Evolutionary conservation across 1,140 invertebrate species (phyloP).

Genomic region (Heliconius congener): DNA sequence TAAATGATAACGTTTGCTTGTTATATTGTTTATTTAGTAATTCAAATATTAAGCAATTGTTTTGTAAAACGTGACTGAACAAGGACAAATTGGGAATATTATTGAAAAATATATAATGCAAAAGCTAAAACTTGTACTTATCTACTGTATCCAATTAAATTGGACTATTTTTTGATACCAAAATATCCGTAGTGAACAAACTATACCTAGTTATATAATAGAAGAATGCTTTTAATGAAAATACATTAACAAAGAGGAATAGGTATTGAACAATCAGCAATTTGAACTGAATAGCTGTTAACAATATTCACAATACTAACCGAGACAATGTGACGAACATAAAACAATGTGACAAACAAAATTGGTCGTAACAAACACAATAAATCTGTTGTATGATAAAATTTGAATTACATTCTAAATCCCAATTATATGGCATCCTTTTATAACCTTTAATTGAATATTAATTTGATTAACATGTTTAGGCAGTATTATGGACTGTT

Average conservation of each 20-base stretch:
- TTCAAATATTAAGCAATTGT: too few relatives aligned
- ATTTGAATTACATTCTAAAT: slow-evolving; percentile 30
- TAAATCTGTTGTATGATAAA: slow-evolving; percentile 11
- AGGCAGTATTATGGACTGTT: too few relatives aligned
- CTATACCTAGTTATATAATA: not conserved
- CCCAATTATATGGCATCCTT: slow-evolving; percentile 26
- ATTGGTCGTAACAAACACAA: not conserved
- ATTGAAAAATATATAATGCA: too few relatives aligned
- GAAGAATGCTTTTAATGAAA: slow-evolving; percentile 1
- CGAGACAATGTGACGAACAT: slow-evolving; percentile 1
- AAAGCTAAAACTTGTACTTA: too few relatives aligned
- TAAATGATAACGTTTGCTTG: too few relatives aligned
- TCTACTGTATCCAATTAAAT: not conserved
- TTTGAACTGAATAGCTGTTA: slow-evolving; percentile 1
- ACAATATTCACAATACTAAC: slow-evolving; percentile 6
- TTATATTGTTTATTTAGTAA: too few relatives aligned
- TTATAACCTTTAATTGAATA: slow-evolving; percentile 21
- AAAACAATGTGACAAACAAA: slow-evolving; percentile 7
- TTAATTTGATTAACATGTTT: not conserved
- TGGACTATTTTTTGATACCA: not conserved
- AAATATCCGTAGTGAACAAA: not conserved
- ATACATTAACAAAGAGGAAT: slow-evolving; percentile 8
- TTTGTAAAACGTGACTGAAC: too few relatives aligned
- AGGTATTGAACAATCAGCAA: slow-evolving; percentile 4
- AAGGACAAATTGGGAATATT: too few relatives aligned